Conservation (phyloP, 2,797 vertebrate genomes). For the Sebastolobus altivelis region DNA sequence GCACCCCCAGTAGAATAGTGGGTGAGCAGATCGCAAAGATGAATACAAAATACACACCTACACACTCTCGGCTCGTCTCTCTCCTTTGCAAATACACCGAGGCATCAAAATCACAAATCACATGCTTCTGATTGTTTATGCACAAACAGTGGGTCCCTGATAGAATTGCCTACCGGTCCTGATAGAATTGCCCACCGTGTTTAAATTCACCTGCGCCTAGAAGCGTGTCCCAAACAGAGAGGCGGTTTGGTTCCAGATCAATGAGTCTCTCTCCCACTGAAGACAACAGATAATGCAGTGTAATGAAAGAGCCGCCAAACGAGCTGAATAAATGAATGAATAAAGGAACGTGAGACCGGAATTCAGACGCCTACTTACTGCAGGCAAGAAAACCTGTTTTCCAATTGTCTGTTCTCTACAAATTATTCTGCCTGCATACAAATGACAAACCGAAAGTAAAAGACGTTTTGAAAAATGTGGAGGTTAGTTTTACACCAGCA, state of each 20-base stretch:
- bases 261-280: conserved; percentile 86
- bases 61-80: conserved; percentile 80
- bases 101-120: conserved; percentile 88
- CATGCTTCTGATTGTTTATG: conserved; percentile 87
- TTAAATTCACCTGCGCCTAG: conserved; percentile 87
- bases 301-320: conserved; percentile 88
- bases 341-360: conserved; percentile 85
- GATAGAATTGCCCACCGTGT: conserved; percentile 86
- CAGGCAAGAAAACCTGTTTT: conserved; percentile 84
- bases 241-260: conserved; percentile 88
- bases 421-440: conserved; percentile 85
- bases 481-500: conserved; percentile 61
- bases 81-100: conserved; percentile 82
- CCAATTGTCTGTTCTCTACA: conserved; percentile 83
- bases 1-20: conserved; percentile 85
- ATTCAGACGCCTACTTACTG: conserved; percentile 85
- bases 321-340: conserved; percentile 88
- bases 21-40: conserved; percentile 86
- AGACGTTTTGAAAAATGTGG: conserved; percentile 69
- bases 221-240: conserved; percentile 86
- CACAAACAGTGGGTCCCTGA: conserved; percentile 87
- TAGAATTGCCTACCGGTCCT: conserved; percentile 85
- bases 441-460: conserved; percentile 77
- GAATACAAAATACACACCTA: conserved; percentile 87
- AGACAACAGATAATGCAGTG: conserved; percentile 87